Evolutionary conservation across 1,140 invertebrate species (phyloP).

Genomic region (Aphidius ervi): DNA sequence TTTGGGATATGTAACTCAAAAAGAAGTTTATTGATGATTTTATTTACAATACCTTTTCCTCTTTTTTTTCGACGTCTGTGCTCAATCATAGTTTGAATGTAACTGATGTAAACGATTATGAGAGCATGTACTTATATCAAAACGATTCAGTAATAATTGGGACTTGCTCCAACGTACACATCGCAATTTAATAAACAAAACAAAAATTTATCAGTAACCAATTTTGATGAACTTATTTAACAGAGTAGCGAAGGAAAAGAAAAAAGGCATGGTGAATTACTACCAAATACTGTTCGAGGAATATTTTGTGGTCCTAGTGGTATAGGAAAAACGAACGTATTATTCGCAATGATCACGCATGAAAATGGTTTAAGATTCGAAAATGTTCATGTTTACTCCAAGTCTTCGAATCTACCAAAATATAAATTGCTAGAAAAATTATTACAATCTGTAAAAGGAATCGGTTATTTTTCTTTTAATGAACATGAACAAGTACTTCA

Average conservation of each 20-base stretch:
- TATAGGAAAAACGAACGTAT: conserved; percentile 9
- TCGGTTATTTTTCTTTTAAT: conserved; percentile 15
- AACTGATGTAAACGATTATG: too few relatives aligned
- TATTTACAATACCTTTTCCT: too few relatives aligned
- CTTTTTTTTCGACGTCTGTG: too few relatives aligned
- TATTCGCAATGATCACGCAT: conserved; percentile 9
- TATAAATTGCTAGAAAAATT: conserved; percentile 7
- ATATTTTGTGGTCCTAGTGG: not conserved
- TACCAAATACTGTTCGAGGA: not conserved
- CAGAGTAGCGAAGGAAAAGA: not conserved
- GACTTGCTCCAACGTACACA: too few relatives aligned
- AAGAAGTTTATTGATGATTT: too few relatives aligned
- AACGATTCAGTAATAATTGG: too few relatives aligned
- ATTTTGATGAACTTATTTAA: not conserved
- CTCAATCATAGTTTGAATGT: too few relatives aligned
- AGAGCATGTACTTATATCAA: too few relatives aligned
- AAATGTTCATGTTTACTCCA: conserved; percentile 16
- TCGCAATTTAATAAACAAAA: not conserved
- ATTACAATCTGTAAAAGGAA: conserved; percentile 3
- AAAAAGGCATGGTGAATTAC: not conserved
- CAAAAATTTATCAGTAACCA: not conserved
- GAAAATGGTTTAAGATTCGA: conserved; percentile 16
- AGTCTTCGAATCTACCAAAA: conserved; percentile 11
- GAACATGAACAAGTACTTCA: conserved; percentile 11
- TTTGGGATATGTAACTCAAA: too few relatives aligned